Evolutionary conservation across 2,888 invertebrate species (phyloP), one percentile per base, ranked within the genome.

Genomic region (Dexiosoma caninum): DNA sequence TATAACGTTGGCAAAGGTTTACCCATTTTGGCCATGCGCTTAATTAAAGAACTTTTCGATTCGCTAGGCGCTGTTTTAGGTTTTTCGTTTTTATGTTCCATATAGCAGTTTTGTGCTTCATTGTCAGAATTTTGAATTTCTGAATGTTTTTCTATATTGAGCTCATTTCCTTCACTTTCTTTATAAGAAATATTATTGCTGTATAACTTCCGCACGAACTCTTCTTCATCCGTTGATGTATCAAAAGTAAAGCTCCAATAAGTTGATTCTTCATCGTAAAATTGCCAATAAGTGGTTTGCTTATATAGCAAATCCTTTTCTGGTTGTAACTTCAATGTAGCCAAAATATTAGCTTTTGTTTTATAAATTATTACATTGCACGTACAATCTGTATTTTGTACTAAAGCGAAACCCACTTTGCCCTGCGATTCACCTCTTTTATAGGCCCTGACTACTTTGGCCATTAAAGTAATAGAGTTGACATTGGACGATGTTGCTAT

Each of bases 11-110:
- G 91, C n/a, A 92, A 89, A 40, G 85, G 84, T 77, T 85, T 85
- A 0, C 93, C 93, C 91, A 93, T 91, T 90, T 92, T 92, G 1
- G 92, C 92, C 90, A 93, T 92, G 83, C 93, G 89, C 8, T 91
- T 90, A 64, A 93, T 87, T 78, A 85, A 66, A 10, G 81, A 53
- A 12, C 76, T 69, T 60, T 83, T 85, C 4, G 69, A 53, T 12
- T 64, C 35, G 23, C 35, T 66, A 5, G 21, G 9, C 19, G 35
- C 44, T 6, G 6, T 51, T 3, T 51, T n/a, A 3, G 30, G 16
- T 2, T 40, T 1, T 4, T 23, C 14, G 0, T 4, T 12, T 30
- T 14, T 23, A 16, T 42, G 16, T 9, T 42, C 59, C 10, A 1
- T 19, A 12, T 30, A 5, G 0, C 9, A 23, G 7, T 14, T 37